Evolutionary conservation across 2,888 invertebrate genomes (phyloP), one percentile per base, ranked within the genome.

Genomic region (Tortrix viridana): DNA sequence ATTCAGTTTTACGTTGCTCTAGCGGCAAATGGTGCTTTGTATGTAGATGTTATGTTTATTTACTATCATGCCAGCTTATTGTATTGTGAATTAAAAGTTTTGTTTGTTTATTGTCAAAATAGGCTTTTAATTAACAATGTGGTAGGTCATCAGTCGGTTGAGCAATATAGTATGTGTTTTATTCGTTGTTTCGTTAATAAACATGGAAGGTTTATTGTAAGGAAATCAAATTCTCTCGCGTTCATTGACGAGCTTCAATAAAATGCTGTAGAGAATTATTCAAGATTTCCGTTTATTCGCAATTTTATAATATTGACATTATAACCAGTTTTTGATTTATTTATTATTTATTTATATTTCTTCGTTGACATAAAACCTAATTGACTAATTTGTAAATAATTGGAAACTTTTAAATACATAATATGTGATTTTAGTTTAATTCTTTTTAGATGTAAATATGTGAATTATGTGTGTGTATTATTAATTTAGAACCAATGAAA

Each of bases 371-470:
- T 54, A 37, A 64, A 57, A 57, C 54, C 32, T 59, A 32, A 61
- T 55, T 65, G 64, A 64, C 56, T 65, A 47, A 77, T 81, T 79
- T 90, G 89, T 90, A 89, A 87, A 89, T 74, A 60, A 77, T 80
- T 80, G 74, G 72, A 66, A 68, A 62, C 74, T 72, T 78, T 75
- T 70, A 72, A 77, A 77, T 71, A 41, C 41, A 16, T 16, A 80
- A 16, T 16, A 80, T 86, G 85, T 89, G 87, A 87, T 89, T 82
- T 37, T 85, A 82, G 81, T 85, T 86, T 82, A 82, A 80, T 81
- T 74, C 67, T 75, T 71, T 79, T 80, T 81, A 73, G 67, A 76
- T 92, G 91, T 91, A 90, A 87, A 91, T 92, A 90, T 87, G 84
- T 89, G 86, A 84, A 85, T 88, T 85, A 78, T 77, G 78, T 80